These are phyloP conservation scores for Eristalis pertinax DNA, from an alignment of 2,888 invertebrate genomes.

Conservation along the genomic window DNA sequence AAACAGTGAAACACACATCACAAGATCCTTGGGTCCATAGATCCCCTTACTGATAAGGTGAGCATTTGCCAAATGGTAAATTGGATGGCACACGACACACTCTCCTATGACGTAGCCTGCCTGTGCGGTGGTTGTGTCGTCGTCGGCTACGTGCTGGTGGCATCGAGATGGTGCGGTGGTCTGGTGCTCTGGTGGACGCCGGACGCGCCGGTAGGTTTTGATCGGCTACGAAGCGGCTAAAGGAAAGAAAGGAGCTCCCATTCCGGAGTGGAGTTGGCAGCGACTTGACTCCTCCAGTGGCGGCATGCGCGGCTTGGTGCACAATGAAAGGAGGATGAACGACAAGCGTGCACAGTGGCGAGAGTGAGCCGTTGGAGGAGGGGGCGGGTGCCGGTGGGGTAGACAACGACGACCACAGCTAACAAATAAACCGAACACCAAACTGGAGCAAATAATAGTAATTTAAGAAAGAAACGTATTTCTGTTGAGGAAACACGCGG, in stretches of 20 bases:
- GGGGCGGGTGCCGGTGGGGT: constrained; percentile 11
- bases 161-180: neutral
- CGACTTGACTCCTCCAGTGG: constrained; percentile 24
- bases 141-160: constrained; percentile 19
- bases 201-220: constrained; percentile 59
- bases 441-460: constrained; percentile 72
- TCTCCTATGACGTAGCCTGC: constrained; percentile 66
- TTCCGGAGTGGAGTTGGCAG: constrained; percentile 33
- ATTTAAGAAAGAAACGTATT: constrained; percentile 72
- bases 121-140: constrained; percentile 9
- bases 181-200: constrained; percentile 5
- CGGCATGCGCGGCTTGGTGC: constrained; percentile 24
- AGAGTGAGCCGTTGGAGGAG: no score
- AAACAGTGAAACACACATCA: constrained; percentile 62
- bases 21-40: constrained; percentile 68
- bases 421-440: constrained; percentile 71
- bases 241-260: constrained; percentile 66
- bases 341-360: constrained; percentile 19
- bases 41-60: constrained; percentile 70
- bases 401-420: constrained; percentile 42
- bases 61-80: constrained; percentile 72
- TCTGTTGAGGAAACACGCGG: constrained; percentile 66
- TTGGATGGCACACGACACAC: constrained; percentile 72
- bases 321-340: constrained; percentile 49
- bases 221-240: constrained; percentile 47